Evolutionary conservation across 2,888 invertebrate species (phyloP).

Genomic region (Plusia festucae): DNA sequence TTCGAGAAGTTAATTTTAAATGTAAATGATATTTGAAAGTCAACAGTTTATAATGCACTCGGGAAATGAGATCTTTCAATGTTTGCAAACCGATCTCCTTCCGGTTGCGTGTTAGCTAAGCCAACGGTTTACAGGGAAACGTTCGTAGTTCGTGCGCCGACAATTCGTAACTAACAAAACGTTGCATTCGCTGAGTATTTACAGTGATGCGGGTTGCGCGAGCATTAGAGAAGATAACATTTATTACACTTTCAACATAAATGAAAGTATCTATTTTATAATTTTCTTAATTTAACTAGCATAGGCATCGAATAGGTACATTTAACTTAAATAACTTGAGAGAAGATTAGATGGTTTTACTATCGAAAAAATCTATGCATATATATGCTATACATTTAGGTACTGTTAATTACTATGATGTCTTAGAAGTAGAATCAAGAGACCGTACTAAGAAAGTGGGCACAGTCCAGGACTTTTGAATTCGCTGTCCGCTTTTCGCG

Average conservation of each 20-base stretch:
- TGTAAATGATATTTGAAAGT: slow-evolving; percentile 84
- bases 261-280: slow-evolving; percentile 4
- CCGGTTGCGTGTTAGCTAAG: slow-evolving; percentile 56
- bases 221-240: background rate
- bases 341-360: background rate
- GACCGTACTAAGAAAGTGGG: too few relatives aligned
- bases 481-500: too few relatives aligned
- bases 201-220: background rate
- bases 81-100: slow-evolving; percentile 64
- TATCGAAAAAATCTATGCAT: too few relatives aligned
- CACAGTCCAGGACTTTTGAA: too few relatives aligned
- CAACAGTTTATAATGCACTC: slow-evolving; percentile 73
- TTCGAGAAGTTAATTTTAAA: slow-evolving; percentile 84
- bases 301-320: background rate
- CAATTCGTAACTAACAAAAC: slow-evolving; percentile 43
- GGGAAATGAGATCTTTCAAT: slow-evolving; percentile 68
- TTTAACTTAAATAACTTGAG: background rate
- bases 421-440: too few relatives aligned
- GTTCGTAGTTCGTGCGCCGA: slow-evolving; percentile 45
- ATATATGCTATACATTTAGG: too few relatives aligned
- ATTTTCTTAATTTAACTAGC: background rate
- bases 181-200: slow-evolving; percentile 29
- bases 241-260: background rate
- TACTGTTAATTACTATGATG: too few relatives aligned
- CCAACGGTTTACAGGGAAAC: slow-evolving; percentile 45